Evolutionary conservation across 35 echinoderm and acorn worm genomes (phyloP).

Genomic region (Ophiothrix spiculata): DNA sequence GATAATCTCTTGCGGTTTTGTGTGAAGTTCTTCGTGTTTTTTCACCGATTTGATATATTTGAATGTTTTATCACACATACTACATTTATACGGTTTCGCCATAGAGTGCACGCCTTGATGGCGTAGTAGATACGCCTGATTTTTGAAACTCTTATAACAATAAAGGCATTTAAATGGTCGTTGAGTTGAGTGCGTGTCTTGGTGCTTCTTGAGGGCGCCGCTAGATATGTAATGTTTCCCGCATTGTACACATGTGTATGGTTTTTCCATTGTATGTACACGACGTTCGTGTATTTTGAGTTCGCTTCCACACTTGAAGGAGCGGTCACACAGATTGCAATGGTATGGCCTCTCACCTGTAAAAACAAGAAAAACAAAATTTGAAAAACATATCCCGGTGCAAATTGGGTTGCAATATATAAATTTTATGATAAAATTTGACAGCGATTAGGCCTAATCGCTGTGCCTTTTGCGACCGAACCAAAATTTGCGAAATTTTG

Average conservation of each 20-base stretch:
- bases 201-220: not conserved
- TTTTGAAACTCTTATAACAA: conserved; percentile 4
- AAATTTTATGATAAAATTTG: no score
- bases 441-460: no score
- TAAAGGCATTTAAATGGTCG: not conserved
- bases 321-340: not conserved
- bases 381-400: no score
- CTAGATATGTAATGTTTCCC: not conserved
- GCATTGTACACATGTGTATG: not conserved
- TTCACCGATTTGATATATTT: not conserved
- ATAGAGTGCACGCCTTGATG: not conserved
- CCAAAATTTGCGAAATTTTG: no score
- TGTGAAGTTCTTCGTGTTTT: not conserved
- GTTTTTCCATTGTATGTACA: not conserved
- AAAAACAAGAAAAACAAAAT: not conserved
- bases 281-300: not conserved
- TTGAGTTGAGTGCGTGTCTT: not conserved
- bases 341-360: not conserved
- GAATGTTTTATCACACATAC: not conserved
- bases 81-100: not conserved
- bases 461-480: no score
- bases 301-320: not conserved
- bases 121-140: not conserved
- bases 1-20: not conserved
- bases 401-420: no score